Conservation (phyloP, 2,797 vertebrate genomes). For the Astyanax mexicanus region DNA sequence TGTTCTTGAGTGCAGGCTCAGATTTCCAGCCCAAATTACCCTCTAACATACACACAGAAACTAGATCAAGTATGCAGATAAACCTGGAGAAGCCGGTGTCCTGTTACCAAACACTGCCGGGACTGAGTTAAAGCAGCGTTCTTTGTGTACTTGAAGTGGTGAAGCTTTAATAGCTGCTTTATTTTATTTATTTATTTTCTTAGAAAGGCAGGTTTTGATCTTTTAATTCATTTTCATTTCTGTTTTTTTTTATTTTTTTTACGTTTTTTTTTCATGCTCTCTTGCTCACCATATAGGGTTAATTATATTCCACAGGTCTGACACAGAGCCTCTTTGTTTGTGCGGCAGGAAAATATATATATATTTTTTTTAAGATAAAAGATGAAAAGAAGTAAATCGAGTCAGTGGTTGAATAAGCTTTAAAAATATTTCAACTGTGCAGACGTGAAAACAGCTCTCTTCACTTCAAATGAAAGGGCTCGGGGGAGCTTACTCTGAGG, state of each 20-base stretch:
- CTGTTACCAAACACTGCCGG: background rate
- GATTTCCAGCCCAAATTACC: background rate
- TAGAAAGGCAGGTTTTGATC: no score
- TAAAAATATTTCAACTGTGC: slow-evolving; percentile 41
- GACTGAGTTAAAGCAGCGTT: background rate
- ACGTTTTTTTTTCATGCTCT: no score
- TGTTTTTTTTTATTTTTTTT: background rate
- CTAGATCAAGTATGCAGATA: slow-evolving; percentile 10
- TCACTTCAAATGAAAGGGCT: slow-evolving; percentile 43
- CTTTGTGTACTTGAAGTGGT: no score
- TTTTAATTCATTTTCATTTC: background rate
- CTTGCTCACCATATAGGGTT: background rate
- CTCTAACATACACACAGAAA: slow-evolving; percentile 5
- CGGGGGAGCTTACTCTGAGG: slow-evolving; percentile 14
- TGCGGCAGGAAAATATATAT: slow-evolving; percentile 12
- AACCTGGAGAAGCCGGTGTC: slow-evolving; percentile 5
- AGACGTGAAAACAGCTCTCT: slow-evolving; percentile 38
- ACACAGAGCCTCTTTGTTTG: slow-evolving; percentile 29
- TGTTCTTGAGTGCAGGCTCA: background rate
- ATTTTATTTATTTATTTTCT: no score
- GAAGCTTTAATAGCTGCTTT: background rate
- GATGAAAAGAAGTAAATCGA: slow-evolving; percentile 40
- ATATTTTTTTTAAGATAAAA: slow-evolving; percentile 31
- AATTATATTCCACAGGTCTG: background rate
- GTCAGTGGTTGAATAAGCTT: slow-evolving; percentile 36